Percentiles rank a stretch among this genome's conserved stretches.
Conservation (phyloP, 2,888 invertebrate species). For the Pharmacophagus antenor region DNA sequence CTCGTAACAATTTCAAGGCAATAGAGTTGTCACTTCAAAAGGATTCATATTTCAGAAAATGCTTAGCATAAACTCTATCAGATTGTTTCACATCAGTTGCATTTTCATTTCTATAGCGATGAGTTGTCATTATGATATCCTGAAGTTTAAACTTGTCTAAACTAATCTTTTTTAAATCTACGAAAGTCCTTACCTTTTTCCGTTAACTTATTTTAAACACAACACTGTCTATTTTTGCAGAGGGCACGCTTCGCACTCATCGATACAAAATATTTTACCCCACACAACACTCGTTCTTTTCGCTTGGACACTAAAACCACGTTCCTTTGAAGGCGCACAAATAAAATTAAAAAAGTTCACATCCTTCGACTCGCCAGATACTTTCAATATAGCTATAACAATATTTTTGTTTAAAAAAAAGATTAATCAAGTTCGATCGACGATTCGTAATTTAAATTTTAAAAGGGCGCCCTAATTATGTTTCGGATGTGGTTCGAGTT, state of each 20-base stretch:
- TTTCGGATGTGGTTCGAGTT: slow-evolving; percentile 46
- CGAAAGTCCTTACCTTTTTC: slow-evolving; percentile 28
- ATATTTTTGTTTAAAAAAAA: slow-evolving; percentile 18
- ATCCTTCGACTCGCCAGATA: slow-evolving; percentile 61
- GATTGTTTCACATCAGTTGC: not conserved
- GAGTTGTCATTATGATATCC: too few species aligned
- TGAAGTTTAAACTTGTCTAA: not conserved
- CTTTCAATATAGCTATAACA: slow-evolving; percentile 33
- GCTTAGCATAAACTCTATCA: not conserved
- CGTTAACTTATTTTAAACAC: slow-evolving; percentile 40
- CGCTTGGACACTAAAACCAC: slow-evolving; percentile 61
- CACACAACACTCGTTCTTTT: slow-evolving; percentile 66
- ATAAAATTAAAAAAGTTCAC: slow-evolving; percentile 54
- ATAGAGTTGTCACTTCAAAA: too few species aligned
- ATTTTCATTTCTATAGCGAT: slow-evolving; percentile 1
- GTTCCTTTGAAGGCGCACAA: slow-evolving; percentile 56
- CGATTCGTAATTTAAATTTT: slow-evolving; percentile 27
- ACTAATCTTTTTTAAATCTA: not conserved
- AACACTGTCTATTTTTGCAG: slow-evolving; percentile 42
- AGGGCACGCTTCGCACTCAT: slow-evolving; percentile 50
- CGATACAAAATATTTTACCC: slow-evolving; percentile 46
- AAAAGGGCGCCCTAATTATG: slow-evolving; percentile 35
- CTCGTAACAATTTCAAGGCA: too few species aligned
- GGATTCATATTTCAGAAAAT: too few species aligned
- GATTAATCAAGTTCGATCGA: slow-evolving; percentile 33